Conservation (phyloP, 2,888 invertebrate species). For the Melanostoma mellinum region DNA sequence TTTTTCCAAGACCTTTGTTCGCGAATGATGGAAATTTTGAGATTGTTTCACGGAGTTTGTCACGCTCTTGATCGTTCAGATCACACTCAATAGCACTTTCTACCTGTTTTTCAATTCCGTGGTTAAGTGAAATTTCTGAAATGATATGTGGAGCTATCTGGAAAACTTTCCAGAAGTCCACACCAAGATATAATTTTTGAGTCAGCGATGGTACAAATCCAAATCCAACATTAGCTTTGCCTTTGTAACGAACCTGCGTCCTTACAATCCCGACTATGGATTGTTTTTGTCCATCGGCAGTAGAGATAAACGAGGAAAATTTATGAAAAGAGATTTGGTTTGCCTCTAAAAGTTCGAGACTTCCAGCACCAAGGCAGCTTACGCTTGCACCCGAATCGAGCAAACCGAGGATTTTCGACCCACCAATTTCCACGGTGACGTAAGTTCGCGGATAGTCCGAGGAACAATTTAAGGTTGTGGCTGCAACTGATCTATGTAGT, state of each 20-base stretch:
- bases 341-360: neutral
- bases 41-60: neutral
- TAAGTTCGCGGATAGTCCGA: neutral
- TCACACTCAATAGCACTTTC: neutral
- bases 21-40: neutral
- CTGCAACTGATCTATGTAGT: neutral
- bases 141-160: neutral
- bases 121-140: neutral
- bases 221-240: neutral
- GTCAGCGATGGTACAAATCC: neutral
- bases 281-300: neutral
- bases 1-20: no score
- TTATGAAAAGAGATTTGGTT: no score
- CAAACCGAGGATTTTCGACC: neutral
- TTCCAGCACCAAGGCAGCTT: neutral
- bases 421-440: neutral
- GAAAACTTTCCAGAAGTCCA: slow-evolving; percentile 6
- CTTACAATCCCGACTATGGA: neutral
- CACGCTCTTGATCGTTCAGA: neutral
- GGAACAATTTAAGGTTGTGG: neutral
- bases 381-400: neutral
- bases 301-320: neutral
- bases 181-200: neutral
- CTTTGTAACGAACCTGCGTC: neutral
- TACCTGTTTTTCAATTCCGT: no score